Percentiles rank a stretch among this genome's conserved stretches.
phyloP scores from a whole-genome alignment of 2,888 invertebrate genomes.

The Carabus problematicus region DNA sequence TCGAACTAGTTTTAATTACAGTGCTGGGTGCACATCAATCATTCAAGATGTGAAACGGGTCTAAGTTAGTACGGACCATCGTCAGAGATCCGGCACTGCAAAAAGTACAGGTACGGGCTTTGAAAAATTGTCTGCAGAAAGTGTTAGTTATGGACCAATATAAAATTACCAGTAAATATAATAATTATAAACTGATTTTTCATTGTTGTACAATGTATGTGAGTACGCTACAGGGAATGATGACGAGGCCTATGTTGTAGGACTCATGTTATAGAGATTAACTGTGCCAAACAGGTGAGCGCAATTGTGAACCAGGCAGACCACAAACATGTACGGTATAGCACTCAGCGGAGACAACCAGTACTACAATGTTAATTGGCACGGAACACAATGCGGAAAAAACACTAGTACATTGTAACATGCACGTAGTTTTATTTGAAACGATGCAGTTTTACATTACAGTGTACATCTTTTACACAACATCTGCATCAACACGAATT shows the following conservation, averaged over 20 bases:
- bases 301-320: background rate
- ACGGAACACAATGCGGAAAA: too few species aligned
- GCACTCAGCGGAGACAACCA: background rate
- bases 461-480: background rate
- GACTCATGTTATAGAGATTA: conserved; percentile 8
- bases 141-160: too few species aligned
- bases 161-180: too few species aligned
- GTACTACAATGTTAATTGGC: background rate
- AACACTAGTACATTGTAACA: background rate
- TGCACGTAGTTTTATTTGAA: background rate
- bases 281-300: background rate
- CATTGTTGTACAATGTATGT: too few species aligned
- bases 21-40: conserved; percentile 61
- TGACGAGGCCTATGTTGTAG: conserved; percentile 45
- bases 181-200: too few species aligned
- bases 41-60: conserved; percentile 60
- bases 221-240: conserved; percentile 52
- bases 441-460: background rate
- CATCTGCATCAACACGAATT: too few species aligned
- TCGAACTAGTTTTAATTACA: conserved; percentile 62
- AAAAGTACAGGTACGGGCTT: too few species aligned
- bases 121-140: too few species aligned
- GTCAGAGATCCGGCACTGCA: too few species aligned
- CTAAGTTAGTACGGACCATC: conserved; percentile 52
- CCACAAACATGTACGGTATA: background rate